These are phyloP conservation scores for Muscicapa comitata DNA, from an alignment of 2,797 vertebrate genomes.

Conservation along the genomic window DNA sequence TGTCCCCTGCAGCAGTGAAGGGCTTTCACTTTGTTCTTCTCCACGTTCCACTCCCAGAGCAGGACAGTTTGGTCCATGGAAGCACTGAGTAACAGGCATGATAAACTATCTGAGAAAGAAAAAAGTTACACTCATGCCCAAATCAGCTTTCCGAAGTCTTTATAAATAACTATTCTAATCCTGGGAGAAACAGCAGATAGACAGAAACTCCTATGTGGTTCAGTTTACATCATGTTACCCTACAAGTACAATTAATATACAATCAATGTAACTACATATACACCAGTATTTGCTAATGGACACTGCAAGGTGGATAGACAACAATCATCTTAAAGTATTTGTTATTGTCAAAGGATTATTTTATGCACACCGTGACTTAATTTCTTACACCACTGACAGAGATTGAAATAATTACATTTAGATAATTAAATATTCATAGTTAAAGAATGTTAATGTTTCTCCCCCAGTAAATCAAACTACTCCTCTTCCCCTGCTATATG, in stretches of 20 bases:
- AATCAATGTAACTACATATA: not conserved
- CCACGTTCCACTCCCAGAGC: slow-evolving; percentile 95
- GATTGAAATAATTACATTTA: not conserved
- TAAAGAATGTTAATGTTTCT: not conserved
- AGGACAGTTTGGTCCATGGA: slow-evolving; percentile 94
- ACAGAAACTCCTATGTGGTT: rapidly evolving
- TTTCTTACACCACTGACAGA: not conserved
- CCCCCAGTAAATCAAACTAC: not conserved
- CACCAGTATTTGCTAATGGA: not conserved
- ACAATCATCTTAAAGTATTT: not conserved
- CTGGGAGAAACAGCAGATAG: not conserved
- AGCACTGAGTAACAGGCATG: slow-evolving; percentile 85
- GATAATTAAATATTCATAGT: not conserved
- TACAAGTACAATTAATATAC: not conserved
- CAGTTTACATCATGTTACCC: not conserved
- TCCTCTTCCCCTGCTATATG: not conserved
- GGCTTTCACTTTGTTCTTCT: slow-evolving; percentile 89
- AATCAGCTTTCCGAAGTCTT: not conserved
- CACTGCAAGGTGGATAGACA: not conserved
- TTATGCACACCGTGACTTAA: not conserved
- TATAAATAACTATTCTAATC: not conserved
- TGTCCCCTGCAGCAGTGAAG: slow-evolving; percentile 94
- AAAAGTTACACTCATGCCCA: not conserved
- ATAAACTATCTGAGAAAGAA: slow-evolving; percentile 68
- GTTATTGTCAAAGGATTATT: not conserved